A percentile compares a stretch with the other conserved stretches of the same genome.
These are phyloP conservation scores for Bathynomus jamesi DNA, from an alignment of 1,140 invertebrate species.

Conservation along the genomic window DNA sequence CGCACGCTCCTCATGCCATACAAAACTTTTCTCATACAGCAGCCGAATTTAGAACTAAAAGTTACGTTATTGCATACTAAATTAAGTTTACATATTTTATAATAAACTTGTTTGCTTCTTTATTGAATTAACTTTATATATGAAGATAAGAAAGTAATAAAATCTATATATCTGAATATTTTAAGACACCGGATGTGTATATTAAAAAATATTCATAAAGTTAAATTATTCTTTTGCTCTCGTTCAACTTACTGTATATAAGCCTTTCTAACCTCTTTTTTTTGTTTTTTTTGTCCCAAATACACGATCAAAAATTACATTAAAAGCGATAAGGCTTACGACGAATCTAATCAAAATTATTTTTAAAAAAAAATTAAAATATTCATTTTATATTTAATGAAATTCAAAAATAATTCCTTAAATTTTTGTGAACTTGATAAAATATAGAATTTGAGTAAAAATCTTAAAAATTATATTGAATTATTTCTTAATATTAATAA, in stretches of 20 bases:
- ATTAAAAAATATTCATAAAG: not conserved
- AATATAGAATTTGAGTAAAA: too few relatives aligned
- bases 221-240: not conserved
- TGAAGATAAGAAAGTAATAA: not conserved
- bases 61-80: not conserved
- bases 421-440: too few relatives aligned
- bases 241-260: too few relatives aligned
- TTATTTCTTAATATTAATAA: too few relatives aligned
- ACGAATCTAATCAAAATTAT: not conserved
- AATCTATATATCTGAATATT: not conserved
- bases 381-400: too few relatives aligned
- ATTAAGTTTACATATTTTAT: constrained; percentile 2
- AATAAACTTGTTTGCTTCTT: not conserved
- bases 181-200: not conserved
- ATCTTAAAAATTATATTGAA: too few relatives aligned
- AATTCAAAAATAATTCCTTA: too few relatives aligned
- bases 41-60: not conserved
- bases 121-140: constrained; percentile 1
- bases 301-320: not conserved
- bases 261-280: too few relatives aligned
- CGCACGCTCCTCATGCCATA: not conserved
- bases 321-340: not conserved
- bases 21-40: not conserved
- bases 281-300: not conserved
- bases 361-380: too few relatives aligned